Evolutionary conservation across 2,888 invertebrate genomes (phyloP).

Genomic region (Phaedon cochleariae): DNA sequence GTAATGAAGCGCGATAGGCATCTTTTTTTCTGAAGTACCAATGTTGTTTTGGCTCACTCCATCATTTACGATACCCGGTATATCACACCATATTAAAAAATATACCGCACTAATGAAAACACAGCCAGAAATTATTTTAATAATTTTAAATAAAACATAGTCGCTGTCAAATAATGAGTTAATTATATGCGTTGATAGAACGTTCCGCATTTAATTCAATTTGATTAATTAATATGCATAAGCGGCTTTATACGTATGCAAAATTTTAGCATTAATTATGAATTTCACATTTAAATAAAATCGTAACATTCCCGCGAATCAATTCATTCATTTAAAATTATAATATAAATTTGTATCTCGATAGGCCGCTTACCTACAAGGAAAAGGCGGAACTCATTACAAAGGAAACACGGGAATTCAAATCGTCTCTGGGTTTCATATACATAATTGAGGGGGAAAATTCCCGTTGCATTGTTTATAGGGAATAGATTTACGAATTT

Average conservation of each 20-base stretch:
- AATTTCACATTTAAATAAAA: slow-evolving; percentile 34
- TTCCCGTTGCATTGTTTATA: slow-evolving; percentile 18
- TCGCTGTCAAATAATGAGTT: too few relatives aligned
- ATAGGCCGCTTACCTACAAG: slow-evolving; percentile 47
- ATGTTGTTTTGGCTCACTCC: too few relatives aligned
- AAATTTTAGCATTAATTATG: slow-evolving; percentile 35
- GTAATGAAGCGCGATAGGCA: too few relatives aligned
- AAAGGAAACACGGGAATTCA: slow-evolving; percentile 50
- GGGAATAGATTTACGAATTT: slow-evolving; percentile 5
- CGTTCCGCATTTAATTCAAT: slow-evolving; percentile 26
- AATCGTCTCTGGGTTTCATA: slow-evolving; percentile 42
- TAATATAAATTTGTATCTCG: slow-evolving; percentile 45
- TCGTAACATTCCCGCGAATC: slow-evolving; percentile 42
- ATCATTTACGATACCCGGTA: too few relatives aligned
- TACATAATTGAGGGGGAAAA: slow-evolving; percentile 33
- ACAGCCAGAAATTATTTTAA: too few relatives aligned
- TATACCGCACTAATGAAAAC: too few relatives aligned
- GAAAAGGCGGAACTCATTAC: slow-evolving; percentile 53
- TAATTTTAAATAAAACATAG: too few relatives aligned
- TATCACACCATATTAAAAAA: too few relatives aligned
- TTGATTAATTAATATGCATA: slow-evolving; percentile 33
- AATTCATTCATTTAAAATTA: slow-evolving; percentile 49
- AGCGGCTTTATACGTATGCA: slow-evolving; percentile 25
- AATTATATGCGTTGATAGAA: slow-evolving; percentile 1
- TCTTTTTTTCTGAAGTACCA: too few relatives aligned